Evolutionary conservation across 2,888 invertebrate species (phyloP), one percentile per base, ranked within the genome.

Genomic region (Parascotia fuliginaria): DNA sequence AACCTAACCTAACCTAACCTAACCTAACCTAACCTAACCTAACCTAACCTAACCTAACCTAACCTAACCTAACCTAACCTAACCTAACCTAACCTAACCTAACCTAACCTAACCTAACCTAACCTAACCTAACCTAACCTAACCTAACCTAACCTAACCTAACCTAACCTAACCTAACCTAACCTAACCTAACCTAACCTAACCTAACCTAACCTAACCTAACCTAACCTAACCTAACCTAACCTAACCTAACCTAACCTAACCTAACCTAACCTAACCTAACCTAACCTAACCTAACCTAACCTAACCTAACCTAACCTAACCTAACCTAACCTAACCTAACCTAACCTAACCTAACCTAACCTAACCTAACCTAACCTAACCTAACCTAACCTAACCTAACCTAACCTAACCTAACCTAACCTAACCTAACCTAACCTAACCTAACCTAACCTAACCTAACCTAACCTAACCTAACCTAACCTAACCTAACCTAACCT

Each of bases 141-240:
- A 40, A 40, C 28, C 28, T 29, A 40, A 40, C 40, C 40, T 40
- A 40, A 40, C 37, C 37, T 37, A 37, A 37, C 37, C 37, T 37
- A 37, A 37, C 37, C 37, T 37, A 37, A 37, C 37, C 37, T 37
- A 37, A 37, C 37, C 37, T 37, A 37, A 37, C 37, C 37, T 24
- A 32, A 42, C 27, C 42, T 32, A 32, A 33, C 33, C 33, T 42
- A 42, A 34, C 42, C 42, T 42, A 42, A 42, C 42, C 42, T 42
- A 42, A 42, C 42, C 42, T 42, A 42, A 42, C 42, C 42, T 42
- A 42, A 42, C 42, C 42, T 34, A 42, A 42, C 42, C 42, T 42
- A 42, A 42, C 42, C 42, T 42, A 42, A 42, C 42, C 42, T 42
- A 42, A 42, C 42, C 42, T 42, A 42, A 42, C 42, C 42, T 42